Base-by-base conservation (phyloP, 1,140 invertebrate genomes). In the Orchestia grillus region DNA sequence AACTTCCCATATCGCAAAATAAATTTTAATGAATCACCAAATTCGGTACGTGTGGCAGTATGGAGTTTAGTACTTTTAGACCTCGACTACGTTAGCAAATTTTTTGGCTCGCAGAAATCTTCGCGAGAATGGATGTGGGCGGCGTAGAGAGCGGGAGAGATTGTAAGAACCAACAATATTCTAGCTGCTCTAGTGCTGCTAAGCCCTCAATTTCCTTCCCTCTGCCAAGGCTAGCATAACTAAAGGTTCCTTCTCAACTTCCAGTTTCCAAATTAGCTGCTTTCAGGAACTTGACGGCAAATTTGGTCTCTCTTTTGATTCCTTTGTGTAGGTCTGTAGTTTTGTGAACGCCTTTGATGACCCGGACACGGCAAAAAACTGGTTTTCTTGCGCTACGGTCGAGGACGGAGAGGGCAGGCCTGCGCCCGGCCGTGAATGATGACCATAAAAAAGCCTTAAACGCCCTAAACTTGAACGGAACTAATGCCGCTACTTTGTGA, bases 251-350 rank as follows among this genome's bases (percentile, higher is more conserved):
- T 47, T 94, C 92, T 94, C 43, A 94, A 94, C 92, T 94, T 94
- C 44, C 44, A 94, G 92, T 94, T 44, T 94, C 92, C 92, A 94
- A 94, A 94, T 94, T 94, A 94, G 92, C 92, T 94, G 92, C 92
- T 94, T 94, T 94, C 92, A 94, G 92, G 92, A 94, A 94, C 92
- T 94, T 94, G 92, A 94, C 92, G 92, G 92, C 92, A 94, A 94
- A 94, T 94, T 94, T 94, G 92, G 92, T 94, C 92, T 94, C 92
- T 94, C 92, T 94, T 94, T 94, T 94, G 92, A 94, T 94, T 94
- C 92, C 92, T 94, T 94, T 94, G 92, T 94, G 43, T 47, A 94
- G 92, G 92, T 44, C 92, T 94, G 92, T 94, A 94, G 92, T 94
- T 94, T 94, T 94, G 43, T 94, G 92, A 44, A 19, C 92, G 36